phyloP scores from a whole-genome alignment of 2,797 vertebrate genomes.

The Champsocephalus esox region DNA sequence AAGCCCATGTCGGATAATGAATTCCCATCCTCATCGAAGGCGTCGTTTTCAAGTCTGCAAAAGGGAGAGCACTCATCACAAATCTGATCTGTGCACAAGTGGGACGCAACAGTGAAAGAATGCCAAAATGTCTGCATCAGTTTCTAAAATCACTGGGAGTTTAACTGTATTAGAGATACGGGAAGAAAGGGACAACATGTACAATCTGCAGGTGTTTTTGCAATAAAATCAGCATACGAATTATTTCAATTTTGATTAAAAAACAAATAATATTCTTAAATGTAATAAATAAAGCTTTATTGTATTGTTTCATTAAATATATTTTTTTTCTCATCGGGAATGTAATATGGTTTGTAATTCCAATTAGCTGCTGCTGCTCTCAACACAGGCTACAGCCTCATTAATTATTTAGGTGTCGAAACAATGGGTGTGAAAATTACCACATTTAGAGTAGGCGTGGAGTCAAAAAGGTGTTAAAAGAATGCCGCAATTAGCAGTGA shows the following conservation, averaged over 20 bases:
- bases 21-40: constrained; percentile 93
- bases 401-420: constrained; percentile 70
- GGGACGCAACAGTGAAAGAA: constrained; percentile 56
- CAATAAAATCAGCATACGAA: constrained; percentile 40
- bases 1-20: constrained; percentile 91
- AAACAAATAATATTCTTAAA: background rate
- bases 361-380: constrained; percentile 11
- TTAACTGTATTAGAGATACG: constrained; percentile 7
- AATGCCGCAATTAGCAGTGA: constrained; percentile 43
- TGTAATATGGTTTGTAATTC: constrained; percentile 20
- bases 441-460: constrained; percentile 37
- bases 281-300: background rate
- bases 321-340: background rate
- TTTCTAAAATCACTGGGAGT: constrained; percentile 26
- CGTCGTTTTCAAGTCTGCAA: constrained; percentile 90
- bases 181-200: constrained; percentile 6
- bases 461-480: constrained; percentile 25
- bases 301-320: constrained; percentile 4
- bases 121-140: constrained; percentile 53
- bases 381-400: constrained; percentile 33
- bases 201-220: background rate
- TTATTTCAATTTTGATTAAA: background rate
- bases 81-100: constrained; percentile 44
- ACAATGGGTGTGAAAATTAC: constrained; percentile 65
- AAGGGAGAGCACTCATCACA: constrained; percentile 38